Percentiles rank a stretch among this genome's conserved stretches.
phyloP scores from a whole-genome alignment of 2,888 invertebrate species.

The Athetis lepigone region DNA sequence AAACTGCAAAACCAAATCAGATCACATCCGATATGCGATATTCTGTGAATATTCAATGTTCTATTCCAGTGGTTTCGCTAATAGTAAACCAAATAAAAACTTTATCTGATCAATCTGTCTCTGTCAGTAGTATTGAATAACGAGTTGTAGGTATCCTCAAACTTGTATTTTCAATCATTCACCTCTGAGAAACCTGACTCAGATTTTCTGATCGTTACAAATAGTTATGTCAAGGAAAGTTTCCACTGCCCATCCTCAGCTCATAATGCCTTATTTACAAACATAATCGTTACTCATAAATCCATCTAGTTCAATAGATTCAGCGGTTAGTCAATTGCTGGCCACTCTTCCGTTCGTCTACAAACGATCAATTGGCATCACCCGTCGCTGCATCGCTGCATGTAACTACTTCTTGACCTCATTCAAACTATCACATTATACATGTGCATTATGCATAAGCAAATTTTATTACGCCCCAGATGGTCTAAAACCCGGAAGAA shows the following conservation, averaged over 20 bases:
- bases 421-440: slow-evolving; percentile 9
- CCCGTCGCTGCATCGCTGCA: slow-evolving; percentile 31
- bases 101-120: background rate
- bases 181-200: too few relatives aligned
- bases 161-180: too few relatives aligned
- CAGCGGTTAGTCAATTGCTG: slow-evolving; percentile 43
- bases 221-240: background rate
- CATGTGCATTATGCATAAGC: slow-evolving; percentile 8
- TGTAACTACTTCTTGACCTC: slow-evolving; percentile 9
- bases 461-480: too few relatives aligned
- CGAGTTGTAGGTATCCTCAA: background rate
- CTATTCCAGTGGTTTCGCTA: slow-evolving; percentile 11
- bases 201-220: background rate
- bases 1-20: slow-evolving; percentile 9
- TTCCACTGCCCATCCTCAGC: background rate
- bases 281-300: slow-evolving; percentile 26
- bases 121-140: background rate
- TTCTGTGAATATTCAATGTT: slow-evolving; percentile 33
- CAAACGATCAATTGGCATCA: slow-evolving; percentile 56
- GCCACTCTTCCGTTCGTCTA: slow-evolving; percentile 56
- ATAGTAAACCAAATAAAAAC: background rate
- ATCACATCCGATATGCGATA: slow-evolving; percentile 38
- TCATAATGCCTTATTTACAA: slow-evolving; percentile 20
- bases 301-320: slow-evolving; percentile 35
- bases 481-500: slow-evolving; percentile 4